Evolutionary conservation across 2,113 vertebrate species (phyloP), one percentile per base, ranked within the genome.

Genomic region (Tor tambroides): DNA sequence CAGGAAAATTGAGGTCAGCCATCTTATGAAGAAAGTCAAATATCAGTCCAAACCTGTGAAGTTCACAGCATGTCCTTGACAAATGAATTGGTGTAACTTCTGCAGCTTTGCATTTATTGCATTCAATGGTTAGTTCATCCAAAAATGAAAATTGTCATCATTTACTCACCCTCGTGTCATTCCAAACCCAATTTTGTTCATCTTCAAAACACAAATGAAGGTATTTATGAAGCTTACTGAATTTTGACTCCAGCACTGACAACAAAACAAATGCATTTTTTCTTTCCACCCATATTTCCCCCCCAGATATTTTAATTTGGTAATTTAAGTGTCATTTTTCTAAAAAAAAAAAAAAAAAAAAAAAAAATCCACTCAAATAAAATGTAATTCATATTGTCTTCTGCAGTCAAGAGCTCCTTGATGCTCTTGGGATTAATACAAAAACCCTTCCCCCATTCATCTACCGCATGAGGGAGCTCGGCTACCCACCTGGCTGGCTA

Each of bases 401-500:
- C 21, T 88, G 43, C 78, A 99, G 98, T 81, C 96, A 95, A 80
- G 98, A 98, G 71, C 96, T 99, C 38, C 94, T 97, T 85, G 93
- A 96, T 26, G 98, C 98, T 0, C 95, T 99, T 4, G 98, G 98
- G 28, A 94, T 99, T 54, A 94, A 95, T 0, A 92, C 92, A 12
- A 97, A 93, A 90, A 96, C 94, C 49, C 94, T 99, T 19, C 97
- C 98, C 6, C 98, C 98, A 0, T 97, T 97, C 75, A 97, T 99
- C 88, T 99, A 99, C 92, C 97, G 97, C 75, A 99, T 99, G 98
- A 96, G 98, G 76, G 96, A 97, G 91, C 91, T 99, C 0, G 98
- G 98, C 0, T 99, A 99, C 87, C 98, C 98, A 17, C 98, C 98
- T 0, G 98, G 98, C 1, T 99, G 98, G 98, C 96, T 99, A 80